Percentiles rank a stretch among this genome's conserved stretches.
Conservation (phyloP, 2,113 vertebrate genomes). For the Fulmarus glacialis region DNA sequence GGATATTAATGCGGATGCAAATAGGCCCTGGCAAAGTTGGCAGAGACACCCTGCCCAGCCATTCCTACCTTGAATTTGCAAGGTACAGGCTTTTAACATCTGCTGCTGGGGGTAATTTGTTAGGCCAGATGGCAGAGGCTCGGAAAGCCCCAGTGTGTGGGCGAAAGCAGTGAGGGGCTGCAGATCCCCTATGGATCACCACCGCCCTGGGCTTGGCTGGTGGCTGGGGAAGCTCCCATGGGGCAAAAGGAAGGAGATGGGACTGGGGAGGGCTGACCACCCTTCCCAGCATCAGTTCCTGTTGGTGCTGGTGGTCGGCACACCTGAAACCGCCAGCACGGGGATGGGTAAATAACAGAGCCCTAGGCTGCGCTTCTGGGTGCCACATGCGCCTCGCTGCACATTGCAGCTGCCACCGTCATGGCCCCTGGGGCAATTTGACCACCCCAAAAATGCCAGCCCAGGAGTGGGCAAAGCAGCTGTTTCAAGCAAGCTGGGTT, state of each 20-base stretch:
- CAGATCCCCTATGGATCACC: too few species aligned
- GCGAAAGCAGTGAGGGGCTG: fast-evolving
- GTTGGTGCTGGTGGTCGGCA: fast-evolving
- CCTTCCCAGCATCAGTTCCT: fast-evolving
- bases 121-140: background rate
- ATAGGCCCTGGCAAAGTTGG: conserved; percentile 16
- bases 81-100: background rate
- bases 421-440: fast-evolving
- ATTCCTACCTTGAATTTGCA: background rate
- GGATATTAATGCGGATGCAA: background rate
- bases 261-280: background rate
- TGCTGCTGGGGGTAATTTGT: background rate
- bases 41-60: background rate
- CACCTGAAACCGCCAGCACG: fast-evolving
- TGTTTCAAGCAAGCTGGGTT: background rate
- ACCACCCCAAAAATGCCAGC: background rate
- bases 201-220: background rate
- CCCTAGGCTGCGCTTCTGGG: fast-evolving
- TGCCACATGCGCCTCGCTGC: fast-evolving
- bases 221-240: background rate
- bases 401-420: fast-evolving
- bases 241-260: background rate
- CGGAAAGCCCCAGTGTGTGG: fast-evolving
- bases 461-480: background rate
- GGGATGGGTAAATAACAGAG: background rate